Evolutionary conservation across 2,888 invertebrate species (phyloP), one percentile per base, ranked within the genome.

Genomic region (Resseliella maxima): DNA sequence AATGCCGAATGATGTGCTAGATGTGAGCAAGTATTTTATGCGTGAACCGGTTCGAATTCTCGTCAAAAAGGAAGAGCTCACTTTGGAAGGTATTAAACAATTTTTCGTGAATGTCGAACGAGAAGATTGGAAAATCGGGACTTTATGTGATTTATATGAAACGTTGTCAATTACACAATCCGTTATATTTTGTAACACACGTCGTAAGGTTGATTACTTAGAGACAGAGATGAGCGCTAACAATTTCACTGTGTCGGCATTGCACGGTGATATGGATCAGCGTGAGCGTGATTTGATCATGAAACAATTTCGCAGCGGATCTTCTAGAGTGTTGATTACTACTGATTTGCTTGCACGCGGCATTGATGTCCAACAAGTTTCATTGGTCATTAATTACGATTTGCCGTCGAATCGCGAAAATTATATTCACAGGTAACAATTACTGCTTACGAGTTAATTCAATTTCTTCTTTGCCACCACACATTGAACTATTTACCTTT

Each of bases 261-360:
- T 99, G 97, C 99, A 99, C 91, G 98, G 98, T 87, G 98, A 99
- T 90, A 98, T 99, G 98, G 97, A 98, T 89, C 99, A 99, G 91
- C 94, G 95, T 88, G 98, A 98, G 91, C 94, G 98, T 89, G 98
- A 98, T 90, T 94, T 97, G 87, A 99, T 99, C 91, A 99, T 99
- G 98, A 94, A 96, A 88, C 98, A 98, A 92, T 98, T 98, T 94
- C 96, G 98, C 90, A 96, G 97, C 27, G 98, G 98, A 87, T 98
- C 98, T 0, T 97, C 97, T 87, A 95, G 98, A 89, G 98, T 99
- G 35, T 94, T 99, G 87, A 98, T 99, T 91, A 98, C 98, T 88
- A 99, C 98, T 87, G 98, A 99, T 92, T 92, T 99, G 91, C 92
- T 98, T 89, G 98, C 98, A 88, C 95, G 98, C 90, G 98, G 98